Evolutionary conservation across 2,888 invertebrate genomes (phyloP).

Genomic region (Leptarthrus brevirostris): DNA sequence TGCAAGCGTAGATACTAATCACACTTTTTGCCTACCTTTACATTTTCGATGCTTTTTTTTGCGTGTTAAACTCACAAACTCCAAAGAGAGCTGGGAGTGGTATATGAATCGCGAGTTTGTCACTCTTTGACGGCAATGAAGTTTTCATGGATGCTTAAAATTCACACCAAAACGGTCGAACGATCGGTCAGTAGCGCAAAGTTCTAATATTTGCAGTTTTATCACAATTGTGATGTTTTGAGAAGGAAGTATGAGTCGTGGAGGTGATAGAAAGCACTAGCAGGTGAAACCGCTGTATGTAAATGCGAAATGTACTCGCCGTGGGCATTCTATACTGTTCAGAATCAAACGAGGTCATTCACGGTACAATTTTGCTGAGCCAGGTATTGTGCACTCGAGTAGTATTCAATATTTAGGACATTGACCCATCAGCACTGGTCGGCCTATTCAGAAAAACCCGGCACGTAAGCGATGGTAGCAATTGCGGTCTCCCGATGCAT

Average conservation of each 20-base stretch:
- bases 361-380: constrained; percentile 6
- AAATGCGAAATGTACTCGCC: not conserved
- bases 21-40: not conserved
- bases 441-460: constrained; percentile 4
- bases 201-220: not conserved
- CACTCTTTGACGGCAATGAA: too few relatives aligned
- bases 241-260: not conserved
- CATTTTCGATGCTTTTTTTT: not conserved
- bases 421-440: constrained; percentile 5
- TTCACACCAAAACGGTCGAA: too few relatives aligned
- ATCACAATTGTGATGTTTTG: not conserved
- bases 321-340: not conserved
- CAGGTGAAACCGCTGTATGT: not conserved
- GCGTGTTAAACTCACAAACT: too few relatives aligned
- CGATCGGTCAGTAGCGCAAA: too few relatives aligned
- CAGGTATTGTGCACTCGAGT: constrained; percentile 4
- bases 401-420: constrained; percentile 24
- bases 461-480: constrained; percentile 15
- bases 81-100: too few relatives aligned
- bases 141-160: too few relatives aligned
- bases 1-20: not conserved
- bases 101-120: too few relatives aligned
- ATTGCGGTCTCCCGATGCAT: constrained; percentile 34
- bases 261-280: not conserved
- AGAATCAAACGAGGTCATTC: constrained; percentile 2